Evolutionary conservation across 2,797 vertebrate species (phyloP).

Genomic region (Tenualosa ilisha): DNA sequence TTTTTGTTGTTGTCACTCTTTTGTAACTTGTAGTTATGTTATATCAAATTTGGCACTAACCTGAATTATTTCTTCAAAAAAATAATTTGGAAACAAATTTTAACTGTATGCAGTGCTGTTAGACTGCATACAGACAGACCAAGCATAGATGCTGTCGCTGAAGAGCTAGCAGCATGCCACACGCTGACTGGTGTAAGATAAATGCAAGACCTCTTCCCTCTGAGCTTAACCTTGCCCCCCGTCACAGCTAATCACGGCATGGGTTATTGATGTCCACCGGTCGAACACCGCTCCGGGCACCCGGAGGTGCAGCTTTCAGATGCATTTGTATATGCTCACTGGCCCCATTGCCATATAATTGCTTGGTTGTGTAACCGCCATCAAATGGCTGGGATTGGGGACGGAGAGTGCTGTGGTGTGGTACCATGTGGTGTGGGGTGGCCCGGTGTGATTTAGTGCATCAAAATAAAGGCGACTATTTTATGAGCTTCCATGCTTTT

Average conservation of each 20-base stretch:
- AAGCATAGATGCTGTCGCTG: background rate
- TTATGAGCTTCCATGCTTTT: background rate
- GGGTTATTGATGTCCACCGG: background rate
- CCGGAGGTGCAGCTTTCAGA: background rate
- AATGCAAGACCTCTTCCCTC: background rate
- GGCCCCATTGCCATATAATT: background rate
- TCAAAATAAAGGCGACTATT: background rate
- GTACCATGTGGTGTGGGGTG: background rate
- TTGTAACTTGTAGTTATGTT: no score
- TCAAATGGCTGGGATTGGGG: background rate
- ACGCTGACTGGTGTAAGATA: background rate
- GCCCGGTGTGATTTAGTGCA: background rate
- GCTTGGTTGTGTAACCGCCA: background rate
- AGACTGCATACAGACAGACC: background rate
- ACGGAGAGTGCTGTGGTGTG: background rate
- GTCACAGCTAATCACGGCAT: background rate
- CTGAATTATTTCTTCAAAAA: no score
- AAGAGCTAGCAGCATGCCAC: background rate
- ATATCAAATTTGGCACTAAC: no score
- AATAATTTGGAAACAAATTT: background rate
- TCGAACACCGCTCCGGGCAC: background rate
- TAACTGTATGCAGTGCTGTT: background rate
- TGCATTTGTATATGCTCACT: background rate
- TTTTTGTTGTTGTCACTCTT: no score
- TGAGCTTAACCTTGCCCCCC: constrained; percentile 10